Conservation (phyloP, 1,140 invertebrate genomes). For the Fragariocoptes setiger region DNA sequence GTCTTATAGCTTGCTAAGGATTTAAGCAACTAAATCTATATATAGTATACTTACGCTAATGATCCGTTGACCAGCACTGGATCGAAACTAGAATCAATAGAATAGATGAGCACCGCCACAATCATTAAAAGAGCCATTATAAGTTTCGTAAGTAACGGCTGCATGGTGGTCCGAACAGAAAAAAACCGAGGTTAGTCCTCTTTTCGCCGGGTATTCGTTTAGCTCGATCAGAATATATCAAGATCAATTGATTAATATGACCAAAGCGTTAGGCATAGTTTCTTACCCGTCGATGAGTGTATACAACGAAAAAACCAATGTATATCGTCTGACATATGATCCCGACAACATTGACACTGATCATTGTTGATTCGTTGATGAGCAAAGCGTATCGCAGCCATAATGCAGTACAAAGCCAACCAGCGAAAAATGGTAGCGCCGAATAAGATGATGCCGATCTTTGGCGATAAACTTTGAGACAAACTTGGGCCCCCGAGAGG, state of each 20-base stretch:
- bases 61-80: conserved; percentile 21
- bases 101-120: conserved; percentile 5
- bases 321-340: conserved; percentile 28
- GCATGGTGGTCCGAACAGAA: conserved; percentile 11
- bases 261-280: conserved; percentile 1
- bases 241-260: conserved; percentile 11
- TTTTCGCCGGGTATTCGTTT: not conserved
- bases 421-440: not conserved
- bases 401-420: conserved; percentile 22
- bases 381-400: conserved; percentile 34
- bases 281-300: conserved; percentile 25
- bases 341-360: conserved; percentile 33
- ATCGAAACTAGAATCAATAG: not conserved
- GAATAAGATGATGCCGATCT: not conserved
- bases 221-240: conserved; percentile 2
- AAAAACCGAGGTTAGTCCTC: conserved; percentile 3
- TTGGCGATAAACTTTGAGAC: not conserved
- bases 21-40: too few species aligned
- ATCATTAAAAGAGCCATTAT: conserved; percentile 8
- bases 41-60: too few species aligned
- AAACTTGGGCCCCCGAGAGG: not conserved
- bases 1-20: too few species aligned
- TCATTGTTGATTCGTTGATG: conserved; percentile 28
- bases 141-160: conserved; percentile 12
- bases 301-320: conserved; percentile 26